Conservation (phyloP, 2,113 vertebrate genomes). For the Semicossyphus pulcher region DNA sequence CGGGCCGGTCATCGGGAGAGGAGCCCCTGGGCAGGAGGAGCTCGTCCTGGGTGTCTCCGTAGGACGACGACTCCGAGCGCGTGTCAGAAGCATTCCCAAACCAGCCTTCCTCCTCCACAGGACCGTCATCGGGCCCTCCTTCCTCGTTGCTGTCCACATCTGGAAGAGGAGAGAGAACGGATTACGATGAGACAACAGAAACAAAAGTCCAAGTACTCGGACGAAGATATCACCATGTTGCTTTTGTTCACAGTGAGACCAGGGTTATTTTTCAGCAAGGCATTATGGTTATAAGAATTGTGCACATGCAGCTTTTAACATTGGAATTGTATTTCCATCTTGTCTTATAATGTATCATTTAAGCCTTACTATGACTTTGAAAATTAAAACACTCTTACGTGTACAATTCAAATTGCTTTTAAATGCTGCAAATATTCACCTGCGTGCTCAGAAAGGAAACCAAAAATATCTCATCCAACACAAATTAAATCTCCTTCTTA, state of each 20-base stretch:
- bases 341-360: too few species aligned
- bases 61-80: conserved; percentile 95
- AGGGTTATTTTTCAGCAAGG: neutral
- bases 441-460: conserved; percentile 13
- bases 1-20: conserved; percentile 83
- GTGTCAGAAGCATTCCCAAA: conserved; percentile 96
- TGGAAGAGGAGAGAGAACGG: conserved; percentile 71
- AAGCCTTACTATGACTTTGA: too few species aligned
- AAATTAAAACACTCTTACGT: too few species aligned
- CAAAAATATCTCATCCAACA: conserved; percentile 17
- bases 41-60: conserved; percentile 95
- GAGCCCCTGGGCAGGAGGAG: conserved; percentile 85
- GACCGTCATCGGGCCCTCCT: conserved; percentile 87
- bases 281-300: neutral
- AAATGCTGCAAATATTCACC: conserved; percentile 28
- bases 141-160: conserved; percentile 95
- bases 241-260: neutral
- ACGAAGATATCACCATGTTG: neutral
- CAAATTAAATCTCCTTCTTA: conserved; percentile 32
- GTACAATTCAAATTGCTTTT: conserved; percentile 27
- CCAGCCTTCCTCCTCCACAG: conserved; percentile 95
- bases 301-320: conserved; percentile 8
- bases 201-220: neutral
- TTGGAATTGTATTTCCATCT: too few species aligned
- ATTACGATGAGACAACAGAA: neutral